Evolutionary conservation across 2,113 vertebrate genomes (phyloP), one percentile per base, ranked within the genome.

Genomic region (Melanotaenia duboulayi): DNA sequence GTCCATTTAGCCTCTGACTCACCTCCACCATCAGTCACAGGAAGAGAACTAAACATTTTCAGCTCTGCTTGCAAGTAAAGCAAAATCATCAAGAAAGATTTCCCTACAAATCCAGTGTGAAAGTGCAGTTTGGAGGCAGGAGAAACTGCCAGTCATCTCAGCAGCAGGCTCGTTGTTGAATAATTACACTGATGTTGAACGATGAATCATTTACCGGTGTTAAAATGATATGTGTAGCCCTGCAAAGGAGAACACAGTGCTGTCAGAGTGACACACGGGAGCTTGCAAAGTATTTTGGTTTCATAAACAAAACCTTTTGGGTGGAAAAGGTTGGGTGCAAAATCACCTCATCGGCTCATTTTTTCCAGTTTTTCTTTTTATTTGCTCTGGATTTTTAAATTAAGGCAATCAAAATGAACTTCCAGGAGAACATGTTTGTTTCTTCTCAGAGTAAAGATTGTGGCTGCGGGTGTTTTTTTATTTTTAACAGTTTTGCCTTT

Each of bases 111-210:
- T 68, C 65, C 24, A 32, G 58, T 24, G 42, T 3, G 11, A 37
- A 68, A 58, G 39, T 56, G 54, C 68, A 39, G 74, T n/a, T 13
- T 20, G 57, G 58, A 77, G 62, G 42, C 58, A 51, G 69, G 12
- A 23, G 11, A 56, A 54, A 57, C 76, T 74, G 81, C 48, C 83
- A 84, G 54, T 86, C 86, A 74, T 76, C 71, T 46, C 79, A 63
- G 58, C 63, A 52, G 57, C 24, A 61, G 67, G 69, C 77, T 60
- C 51, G 57, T 22, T 68, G 50, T 82, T 65, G 46, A 55, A 14
- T 66, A 61, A 75, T 82, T 20, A 69, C 17, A 44, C 40, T 49
- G 20, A 58, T 54, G 71, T 69, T 46, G 69, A 25, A 42, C 46
- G 23, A 73, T 65, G 44, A 71, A 65, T 67, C 20, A 57, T 73